Conservation (phyloP, 2,888 invertebrate genomes). For the Biston betularia region DNA sequence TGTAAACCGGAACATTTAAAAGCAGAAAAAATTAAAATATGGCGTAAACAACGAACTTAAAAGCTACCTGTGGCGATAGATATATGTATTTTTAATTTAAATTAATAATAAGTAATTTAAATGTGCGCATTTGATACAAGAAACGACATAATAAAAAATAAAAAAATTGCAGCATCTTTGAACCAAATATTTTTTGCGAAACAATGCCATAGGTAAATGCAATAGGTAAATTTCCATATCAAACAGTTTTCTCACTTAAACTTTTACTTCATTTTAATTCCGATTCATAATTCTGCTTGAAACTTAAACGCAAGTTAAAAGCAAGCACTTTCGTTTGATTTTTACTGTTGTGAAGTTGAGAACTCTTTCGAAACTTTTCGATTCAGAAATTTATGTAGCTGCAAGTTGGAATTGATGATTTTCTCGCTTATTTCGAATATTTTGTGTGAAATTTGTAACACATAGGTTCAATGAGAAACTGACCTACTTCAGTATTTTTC, state of each 20-base stretch:
- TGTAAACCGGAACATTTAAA: too few species aligned
- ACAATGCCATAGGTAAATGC: not conserved
- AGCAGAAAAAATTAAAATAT: too few species aligned
- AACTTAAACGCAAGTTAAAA: constrained; percentile 78
- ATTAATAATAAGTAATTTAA: too few species aligned
- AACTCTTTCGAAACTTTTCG: constrained; percentile 51
- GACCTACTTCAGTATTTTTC: too few species aligned
- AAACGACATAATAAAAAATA: too few species aligned
- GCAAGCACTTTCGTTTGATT: constrained; percentile 64
- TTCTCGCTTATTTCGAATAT: not conserved
- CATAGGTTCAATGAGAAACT: not conserved
- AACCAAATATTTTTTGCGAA: not conserved
- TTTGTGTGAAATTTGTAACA: not conserved
- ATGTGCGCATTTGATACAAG: too few species aligned
- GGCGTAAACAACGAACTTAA: too few species aligned
- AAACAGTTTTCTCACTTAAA: constrained; percentile 57
- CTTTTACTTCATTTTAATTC: constrained; percentile 70
- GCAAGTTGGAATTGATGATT: constrained; percentile 13
- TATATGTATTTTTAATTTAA: too few species aligned
- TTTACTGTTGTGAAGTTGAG: constrained; percentile 64
- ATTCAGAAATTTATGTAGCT: constrained; percentile 49
- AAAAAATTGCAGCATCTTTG: too few species aligned
- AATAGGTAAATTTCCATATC: constrained; percentile 40
- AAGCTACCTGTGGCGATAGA: too few species aligned
- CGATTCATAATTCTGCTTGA: constrained; percentile 72